Evolutionary conservation across 2,888 invertebrate genomes (phyloP).

Genomic region (Ormyrus pomaceus): DNA sequence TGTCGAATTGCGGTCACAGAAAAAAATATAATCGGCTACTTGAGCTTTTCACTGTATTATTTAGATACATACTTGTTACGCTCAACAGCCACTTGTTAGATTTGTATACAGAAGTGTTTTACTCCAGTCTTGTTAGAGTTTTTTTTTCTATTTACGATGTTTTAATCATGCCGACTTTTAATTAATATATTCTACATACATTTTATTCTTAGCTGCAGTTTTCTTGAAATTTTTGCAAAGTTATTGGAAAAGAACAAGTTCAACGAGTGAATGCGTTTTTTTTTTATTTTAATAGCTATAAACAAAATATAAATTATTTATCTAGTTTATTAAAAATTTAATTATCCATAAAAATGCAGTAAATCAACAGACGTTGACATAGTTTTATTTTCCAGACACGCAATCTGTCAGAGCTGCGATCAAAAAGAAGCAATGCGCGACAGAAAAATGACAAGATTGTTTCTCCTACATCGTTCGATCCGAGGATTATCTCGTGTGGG

Average conservation of each 20-base stretch:
- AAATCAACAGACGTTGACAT: background rate
- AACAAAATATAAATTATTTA: background rate
- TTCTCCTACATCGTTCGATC: constrained; percentile 50
- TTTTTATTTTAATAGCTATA: background rate
- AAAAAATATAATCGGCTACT: background rate
- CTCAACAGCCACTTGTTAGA: too few relatives aligned
- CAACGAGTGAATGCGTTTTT: background rate
- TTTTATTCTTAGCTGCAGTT: too few relatives aligned
- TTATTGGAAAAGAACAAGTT: too few relatives aligned
- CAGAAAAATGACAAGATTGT: constrained; percentile 51
- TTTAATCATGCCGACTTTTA: background rate
- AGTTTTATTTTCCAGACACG: constrained; percentile 23
- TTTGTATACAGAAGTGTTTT: background rate
- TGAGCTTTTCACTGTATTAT: too few relatives aligned
- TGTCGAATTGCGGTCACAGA: constrained; percentile 52
- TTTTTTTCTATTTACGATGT: too few relatives aligned
- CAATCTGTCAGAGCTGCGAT: constrained; percentile 41
- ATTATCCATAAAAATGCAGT: background rate
- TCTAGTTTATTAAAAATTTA: background rate
- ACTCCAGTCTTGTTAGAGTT: background rate
- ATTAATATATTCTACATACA: background rate
- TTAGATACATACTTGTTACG: too few relatives aligned
- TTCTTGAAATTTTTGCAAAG: too few relatives aligned
- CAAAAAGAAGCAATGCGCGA: constrained; percentile 23
- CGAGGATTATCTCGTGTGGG: constrained; percentile 63